These are phyloP conservation scores for Leucopternis melanops DNA, from an alignment of 2,113 vertebrate species.

Conservation along the genomic window DNA sequence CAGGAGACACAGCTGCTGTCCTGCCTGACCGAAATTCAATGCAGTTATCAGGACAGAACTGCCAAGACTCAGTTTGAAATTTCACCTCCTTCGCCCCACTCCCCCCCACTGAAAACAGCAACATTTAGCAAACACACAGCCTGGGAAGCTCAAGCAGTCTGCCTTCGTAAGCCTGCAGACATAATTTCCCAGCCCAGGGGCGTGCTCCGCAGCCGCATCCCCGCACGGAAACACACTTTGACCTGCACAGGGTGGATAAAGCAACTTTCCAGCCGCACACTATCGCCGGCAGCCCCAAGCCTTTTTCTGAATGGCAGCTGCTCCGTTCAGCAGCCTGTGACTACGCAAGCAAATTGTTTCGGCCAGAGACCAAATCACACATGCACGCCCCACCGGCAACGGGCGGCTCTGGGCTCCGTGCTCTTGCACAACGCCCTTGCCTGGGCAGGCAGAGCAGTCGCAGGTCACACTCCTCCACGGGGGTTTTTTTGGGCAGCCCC, in stretches of 20 bases:
- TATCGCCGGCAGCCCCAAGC: background rate
- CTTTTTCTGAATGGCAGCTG: background rate
- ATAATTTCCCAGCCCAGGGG: background rate
- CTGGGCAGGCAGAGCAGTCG: background rate
- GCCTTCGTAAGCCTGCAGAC: rapidly evolving
- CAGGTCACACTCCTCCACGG: background rate
- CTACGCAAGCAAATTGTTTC: background rate
- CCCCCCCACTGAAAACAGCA: background rate
- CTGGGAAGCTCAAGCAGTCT: background rate
- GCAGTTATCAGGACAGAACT: background rate
- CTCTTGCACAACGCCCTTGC: background rate
- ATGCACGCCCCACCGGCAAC: background rate
- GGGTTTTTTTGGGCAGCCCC: background rate
- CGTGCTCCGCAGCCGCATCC: background rate
- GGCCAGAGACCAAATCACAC: background rate
- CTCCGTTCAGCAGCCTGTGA: background rate
- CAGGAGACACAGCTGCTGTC: background rate
- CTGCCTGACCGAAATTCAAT: background rate
- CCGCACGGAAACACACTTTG: background rate
- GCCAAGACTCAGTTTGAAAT: background rate
- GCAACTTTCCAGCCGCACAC: background rate
- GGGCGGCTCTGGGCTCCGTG: background rate
- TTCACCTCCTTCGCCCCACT: background rate
- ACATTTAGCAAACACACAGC: rapidly evolving
- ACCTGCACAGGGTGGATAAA: background rate